Evolutionary conservation across 2,113 vertebrate genomes (phyloP).

Genomic region (Rhea americana): DNA sequence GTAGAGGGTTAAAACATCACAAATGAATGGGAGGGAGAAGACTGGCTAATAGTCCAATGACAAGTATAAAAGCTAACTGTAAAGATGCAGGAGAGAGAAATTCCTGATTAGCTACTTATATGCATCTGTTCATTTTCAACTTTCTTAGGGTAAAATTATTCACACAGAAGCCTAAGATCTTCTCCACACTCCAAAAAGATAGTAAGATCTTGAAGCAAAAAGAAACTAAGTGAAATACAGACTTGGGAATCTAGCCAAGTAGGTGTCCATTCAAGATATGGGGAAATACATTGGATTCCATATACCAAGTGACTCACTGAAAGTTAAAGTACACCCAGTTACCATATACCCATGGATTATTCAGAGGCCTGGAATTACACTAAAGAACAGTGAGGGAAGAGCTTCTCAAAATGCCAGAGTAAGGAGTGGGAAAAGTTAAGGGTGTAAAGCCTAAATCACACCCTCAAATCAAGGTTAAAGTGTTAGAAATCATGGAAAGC

Average conservation of each 20-base stretch:
- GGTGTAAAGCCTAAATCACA: accelerated
- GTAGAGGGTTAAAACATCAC: background rate
- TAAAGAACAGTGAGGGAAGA: accelerated
- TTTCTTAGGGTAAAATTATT: background rate
- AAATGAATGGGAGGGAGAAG: background rate
- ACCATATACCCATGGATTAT: accelerated
- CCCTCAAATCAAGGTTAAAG: accelerated
- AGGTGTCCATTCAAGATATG: accelerated
- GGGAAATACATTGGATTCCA: accelerated
- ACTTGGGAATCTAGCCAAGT: background rate
- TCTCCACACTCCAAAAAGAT: background rate
- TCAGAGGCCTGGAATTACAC: background rate
- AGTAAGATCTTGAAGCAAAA: background rate
- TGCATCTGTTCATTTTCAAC: accelerated
- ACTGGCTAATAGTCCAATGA: too few species aligned
- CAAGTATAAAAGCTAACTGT: too few species aligned
- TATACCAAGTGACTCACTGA: accelerated
- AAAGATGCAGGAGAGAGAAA: background rate
- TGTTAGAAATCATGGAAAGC: accelerated
- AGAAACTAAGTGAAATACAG: background rate
- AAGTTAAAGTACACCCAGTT: accelerated
- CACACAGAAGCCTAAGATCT: background rate
- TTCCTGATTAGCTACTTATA: accelerated
- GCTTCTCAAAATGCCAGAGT: accelerated
- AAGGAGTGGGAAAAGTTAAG: background rate